Base-by-base conservation (phyloP, 2,113 vertebrate species). In the Macroglossus sobrinus region DNA sequence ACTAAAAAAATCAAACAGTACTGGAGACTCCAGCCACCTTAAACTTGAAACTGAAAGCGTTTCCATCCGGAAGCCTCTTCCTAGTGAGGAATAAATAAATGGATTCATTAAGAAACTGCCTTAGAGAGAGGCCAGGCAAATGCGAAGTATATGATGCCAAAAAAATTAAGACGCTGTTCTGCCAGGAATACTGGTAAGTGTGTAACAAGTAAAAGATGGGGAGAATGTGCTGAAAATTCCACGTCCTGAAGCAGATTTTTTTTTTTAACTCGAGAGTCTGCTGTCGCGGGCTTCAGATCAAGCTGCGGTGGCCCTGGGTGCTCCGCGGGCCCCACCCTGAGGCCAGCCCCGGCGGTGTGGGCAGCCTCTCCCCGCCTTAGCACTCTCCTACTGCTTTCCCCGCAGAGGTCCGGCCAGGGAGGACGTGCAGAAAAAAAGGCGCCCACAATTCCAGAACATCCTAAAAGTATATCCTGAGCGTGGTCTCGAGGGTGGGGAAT, bases 71-170 rank as follows among this genome's bases (percentile, higher is more conserved):
- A 95, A 89, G 40, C 57, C 19, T 40, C 91, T 96, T 74, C n/a
- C 63, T 53, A 61, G 64, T 57, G 47, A 87, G 82, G 76, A 91
- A 82, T 81, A 91, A 91, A 82, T 81, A 91, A 59, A 74, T 85
- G 69, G 55, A 90, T 97, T 95, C 50, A 74, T 95, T 95, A 95
- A 94, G 95, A 95, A 96, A 92, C 79, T 66, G 53, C 75, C 90
- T 88, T 96, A 95, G 50, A 15, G 50, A 50, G 16, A 50, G 50
- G 50, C 4, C 80, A 94, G 80, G 76, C 85, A 95, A 93, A 95
- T 88, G 92, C 38, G 80, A 91, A 84, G 80, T 64, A 7, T 40
- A 71, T 15, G 35, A 28, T 91, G 81, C 84, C 92, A 87, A 89
- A 57, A 74, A 40, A 21, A 69, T 35, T 79, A 12, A 61, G 78